Conservation (phyloP, 1,140 invertebrate genomes). For the Polypedilum vanderplanki region DNA sequence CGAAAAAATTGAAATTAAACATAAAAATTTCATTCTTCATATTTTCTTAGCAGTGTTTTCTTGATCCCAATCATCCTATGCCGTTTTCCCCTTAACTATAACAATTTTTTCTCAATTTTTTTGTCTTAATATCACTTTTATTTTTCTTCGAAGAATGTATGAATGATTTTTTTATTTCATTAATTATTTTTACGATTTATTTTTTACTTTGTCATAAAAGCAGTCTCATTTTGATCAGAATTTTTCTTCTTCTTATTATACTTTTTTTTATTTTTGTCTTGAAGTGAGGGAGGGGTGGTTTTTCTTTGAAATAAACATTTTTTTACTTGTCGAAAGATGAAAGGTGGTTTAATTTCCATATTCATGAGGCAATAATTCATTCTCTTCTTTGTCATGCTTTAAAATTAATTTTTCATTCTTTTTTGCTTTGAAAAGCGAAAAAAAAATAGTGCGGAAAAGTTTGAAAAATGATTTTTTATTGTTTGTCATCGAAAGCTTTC, state of each 20-base stretch:
- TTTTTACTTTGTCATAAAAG: slow-evolving; percentile 19
- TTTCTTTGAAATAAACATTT: background rate
- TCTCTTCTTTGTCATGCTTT: background rate
- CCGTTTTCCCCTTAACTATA: background rate
- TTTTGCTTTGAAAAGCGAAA: background rate
- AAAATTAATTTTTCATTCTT: background rate
- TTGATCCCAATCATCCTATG: slow-evolving; percentile 10
- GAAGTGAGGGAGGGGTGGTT: background rate
- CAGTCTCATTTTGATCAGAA: slow-evolving; percentile 17
- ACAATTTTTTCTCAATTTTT: background rate
- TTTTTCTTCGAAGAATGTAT: slow-evolving; percentile 1
- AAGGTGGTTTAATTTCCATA: slow-evolving; percentile 18
- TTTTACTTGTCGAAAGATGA: slow-evolving; percentile 11
- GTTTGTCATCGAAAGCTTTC: too few relatives aligned
- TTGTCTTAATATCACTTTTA: slow-evolving; percentile 6
- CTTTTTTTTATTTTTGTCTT: background rate
- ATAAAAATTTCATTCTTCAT: slow-evolving; percentile 1
- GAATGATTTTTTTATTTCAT: background rate
- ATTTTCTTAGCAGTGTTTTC: background rate
- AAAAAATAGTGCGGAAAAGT: too few relatives aligned
- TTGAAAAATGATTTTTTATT: too few relatives aligned
- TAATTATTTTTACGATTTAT: background rate
- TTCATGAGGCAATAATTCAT: slow-evolving; percentile 18
- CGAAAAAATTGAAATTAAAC: background rate
- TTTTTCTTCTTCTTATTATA: background rate